Percentiles rank a stretch among this genome's conserved stretches.
These are phyloP conservation scores for Cacatua alba DNA, from an alignment of 2,113 vertebrate genomes.

Conservation along the genomic window DNA sequence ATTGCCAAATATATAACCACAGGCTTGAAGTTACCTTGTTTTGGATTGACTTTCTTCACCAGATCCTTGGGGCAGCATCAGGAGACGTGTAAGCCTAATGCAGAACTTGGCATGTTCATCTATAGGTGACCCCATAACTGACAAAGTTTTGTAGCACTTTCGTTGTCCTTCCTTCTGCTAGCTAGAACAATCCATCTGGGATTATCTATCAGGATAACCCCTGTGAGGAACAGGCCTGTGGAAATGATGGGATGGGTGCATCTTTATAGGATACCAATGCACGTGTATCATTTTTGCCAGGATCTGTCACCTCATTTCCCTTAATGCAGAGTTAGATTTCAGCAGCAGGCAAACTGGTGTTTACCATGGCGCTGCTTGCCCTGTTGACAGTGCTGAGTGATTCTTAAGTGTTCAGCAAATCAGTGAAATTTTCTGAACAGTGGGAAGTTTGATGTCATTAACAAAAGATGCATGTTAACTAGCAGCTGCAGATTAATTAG, in stretches of 20 bases:
- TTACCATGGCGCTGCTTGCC: background rate
- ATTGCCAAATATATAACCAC: background rate
- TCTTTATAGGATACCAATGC: background rate
- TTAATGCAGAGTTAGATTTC: background rate
- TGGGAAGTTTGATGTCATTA: constrained; percentile 53
- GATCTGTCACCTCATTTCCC: background rate
- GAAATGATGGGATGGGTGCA: background rate
- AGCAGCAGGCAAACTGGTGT: background rate
- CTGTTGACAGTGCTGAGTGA: constrained; percentile 37
- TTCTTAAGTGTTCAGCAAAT: constrained; percentile 53
- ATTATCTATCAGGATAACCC: background rate
- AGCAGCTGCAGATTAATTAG: constrained; percentile 51
- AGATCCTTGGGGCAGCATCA: background rate
- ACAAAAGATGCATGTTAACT: constrained; percentile 49
- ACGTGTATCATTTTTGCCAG: background rate
- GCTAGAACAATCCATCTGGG: background rate
- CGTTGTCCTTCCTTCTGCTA: background rate
- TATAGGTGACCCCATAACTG: background rate
- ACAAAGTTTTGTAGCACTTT: background rate
- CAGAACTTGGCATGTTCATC: background rate
- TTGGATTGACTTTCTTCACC: background rate
- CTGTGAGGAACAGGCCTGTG: too few relatives aligned
- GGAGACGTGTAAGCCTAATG: background rate
- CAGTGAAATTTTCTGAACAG: constrained; percentile 51
- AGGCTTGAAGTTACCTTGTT: background rate